Percentiles rank a stretch among this genome's conserved stretches.
phyloP scores from a whole-genome alignment of 64 coral and sea anemone species.

The Trachythela sp. region DNA sequence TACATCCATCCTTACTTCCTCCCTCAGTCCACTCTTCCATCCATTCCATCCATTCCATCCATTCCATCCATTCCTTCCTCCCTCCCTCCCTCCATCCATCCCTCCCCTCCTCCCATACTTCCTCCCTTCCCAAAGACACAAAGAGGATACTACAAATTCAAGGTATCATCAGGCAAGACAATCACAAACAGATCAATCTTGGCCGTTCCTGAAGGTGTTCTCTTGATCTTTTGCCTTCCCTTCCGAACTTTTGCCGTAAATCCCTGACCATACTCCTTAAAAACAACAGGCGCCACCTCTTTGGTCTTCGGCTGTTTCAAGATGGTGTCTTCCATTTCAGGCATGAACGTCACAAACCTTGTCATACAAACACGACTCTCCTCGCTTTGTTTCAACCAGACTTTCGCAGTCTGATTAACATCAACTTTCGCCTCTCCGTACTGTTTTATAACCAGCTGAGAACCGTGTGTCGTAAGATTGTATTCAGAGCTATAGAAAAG shows the following conservation, averaged over 20 bases:
- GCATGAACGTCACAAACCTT: background rate
- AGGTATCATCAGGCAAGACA: background rate
- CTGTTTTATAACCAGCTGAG: background rate
- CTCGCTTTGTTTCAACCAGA: background rate
- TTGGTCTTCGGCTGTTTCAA: background rate
- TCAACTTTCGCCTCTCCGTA: background rate
- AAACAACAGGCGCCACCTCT: background rate
- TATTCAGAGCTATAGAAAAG: background rate
- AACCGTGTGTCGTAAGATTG: background rate
- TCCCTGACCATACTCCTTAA: background rate
- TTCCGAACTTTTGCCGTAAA: background rate
- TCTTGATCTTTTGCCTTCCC: background rate
- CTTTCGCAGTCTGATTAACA: background rate
- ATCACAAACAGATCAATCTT: background rate
- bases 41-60: too few species aligned
- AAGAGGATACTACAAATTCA: conserved; percentile 10
- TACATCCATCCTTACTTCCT: background rate
- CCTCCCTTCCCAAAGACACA: background rate
- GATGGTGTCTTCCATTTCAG: background rate
- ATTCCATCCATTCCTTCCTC: too few species aligned
- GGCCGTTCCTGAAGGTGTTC: background rate
- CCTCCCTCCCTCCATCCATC: too few species aligned
- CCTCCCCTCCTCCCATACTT: too few species aligned
- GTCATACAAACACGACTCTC: background rate
- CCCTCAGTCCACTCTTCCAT: too few species aligned